These are phyloP conservation scores for Aphidius colemani DNA, from an alignment of 2,888 invertebrate genomes.

Conservation along the genomic window DNA sequence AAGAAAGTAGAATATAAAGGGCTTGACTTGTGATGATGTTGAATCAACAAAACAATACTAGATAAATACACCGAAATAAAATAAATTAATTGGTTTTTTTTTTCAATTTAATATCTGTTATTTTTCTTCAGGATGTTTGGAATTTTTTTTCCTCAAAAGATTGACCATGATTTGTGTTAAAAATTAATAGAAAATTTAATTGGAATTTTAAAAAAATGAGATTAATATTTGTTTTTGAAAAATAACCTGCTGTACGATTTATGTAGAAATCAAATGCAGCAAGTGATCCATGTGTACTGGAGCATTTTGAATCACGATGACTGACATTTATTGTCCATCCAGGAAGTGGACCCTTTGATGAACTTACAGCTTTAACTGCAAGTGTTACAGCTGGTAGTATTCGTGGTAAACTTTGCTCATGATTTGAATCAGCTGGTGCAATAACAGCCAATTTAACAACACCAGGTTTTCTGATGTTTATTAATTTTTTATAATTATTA, in stretches of 20 bases:
- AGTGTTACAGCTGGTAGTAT: conserved; percentile 74
- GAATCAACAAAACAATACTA: no score
- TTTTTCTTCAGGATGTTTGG: no score
- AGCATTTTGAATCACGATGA: conserved; percentile 75
- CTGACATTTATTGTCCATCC: conserved; percentile 73
- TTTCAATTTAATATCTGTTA: no score
- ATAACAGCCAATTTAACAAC: conserved; percentile 69
- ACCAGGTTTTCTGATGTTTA: conserved; percentile 49
- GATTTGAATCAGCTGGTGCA: conserved; percentile 66
- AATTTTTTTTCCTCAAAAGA: no score
- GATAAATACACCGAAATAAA: no score
- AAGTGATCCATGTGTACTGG: conserved; percentile 76
- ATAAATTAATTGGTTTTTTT: no score
- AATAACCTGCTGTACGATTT: conserved; percentile 69
- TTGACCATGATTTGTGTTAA: background rate
- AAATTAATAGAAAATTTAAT: background rate
- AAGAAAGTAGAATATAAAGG: no score
- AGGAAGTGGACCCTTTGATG: conserved; percentile 66
- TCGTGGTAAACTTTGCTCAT: conserved; percentile 69
- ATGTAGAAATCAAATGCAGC: conserved; percentile 79
- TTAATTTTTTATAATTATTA: background rate
- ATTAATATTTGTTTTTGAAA: background rate
- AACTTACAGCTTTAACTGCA: conserved; percentile 69
- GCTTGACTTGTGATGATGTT: no score
- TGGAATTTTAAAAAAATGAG: background rate